These are phyloP conservation scores for Eupithecia exiguata DNA, from an alignment of 2,888 invertebrate species.

Conservation along the genomic window DNA sequence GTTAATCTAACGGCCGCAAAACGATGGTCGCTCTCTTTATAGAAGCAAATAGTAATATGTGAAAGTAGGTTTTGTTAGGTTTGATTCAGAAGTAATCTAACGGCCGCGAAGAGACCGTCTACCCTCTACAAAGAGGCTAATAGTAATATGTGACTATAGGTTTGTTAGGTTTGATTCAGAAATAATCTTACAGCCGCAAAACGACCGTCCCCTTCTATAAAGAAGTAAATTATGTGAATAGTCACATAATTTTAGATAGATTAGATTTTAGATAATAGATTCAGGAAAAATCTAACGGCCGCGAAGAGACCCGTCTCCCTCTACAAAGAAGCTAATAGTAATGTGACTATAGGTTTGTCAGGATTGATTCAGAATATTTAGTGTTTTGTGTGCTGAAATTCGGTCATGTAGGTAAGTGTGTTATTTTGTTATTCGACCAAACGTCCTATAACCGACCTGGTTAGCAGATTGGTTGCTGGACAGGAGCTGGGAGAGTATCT, in stretches of 20 bases:
- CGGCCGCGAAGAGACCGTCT: background rate
- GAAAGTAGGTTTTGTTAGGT: too few species aligned
- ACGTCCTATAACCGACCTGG: constrained; percentile 57
- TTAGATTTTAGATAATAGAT: too few species aligned
- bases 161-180: background rate
- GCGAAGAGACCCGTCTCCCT: too few species aligned
- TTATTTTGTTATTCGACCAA: background rate
- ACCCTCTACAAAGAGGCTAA: too few species aligned
- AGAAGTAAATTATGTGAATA: too few species aligned
- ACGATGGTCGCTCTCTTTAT: too few species aligned
- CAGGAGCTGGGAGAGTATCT: constrained; percentile 75
- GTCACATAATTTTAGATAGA: too few species aligned
- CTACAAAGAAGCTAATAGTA: too few species aligned
- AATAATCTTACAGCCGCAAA: background rate
- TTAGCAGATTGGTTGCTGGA: constrained; percentile 78
- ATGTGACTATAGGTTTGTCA: background rate
- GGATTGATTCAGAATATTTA: background rate
- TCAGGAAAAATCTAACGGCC: background rate
- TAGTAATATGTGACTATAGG: too few species aligned
- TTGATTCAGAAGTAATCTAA: constrained; percentile 1
- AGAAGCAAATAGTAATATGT: too few species aligned
- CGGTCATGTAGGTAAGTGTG: background rate
- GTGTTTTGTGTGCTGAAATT: background rate
- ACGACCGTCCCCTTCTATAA: too few species aligned
- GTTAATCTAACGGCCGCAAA: background rate